A percentile compares a stretch with the other conserved stretches of the same genome.
Conservation (phyloP, 1,140 invertebrate genomes). For the Leptonema lineaticorne region DNA sequence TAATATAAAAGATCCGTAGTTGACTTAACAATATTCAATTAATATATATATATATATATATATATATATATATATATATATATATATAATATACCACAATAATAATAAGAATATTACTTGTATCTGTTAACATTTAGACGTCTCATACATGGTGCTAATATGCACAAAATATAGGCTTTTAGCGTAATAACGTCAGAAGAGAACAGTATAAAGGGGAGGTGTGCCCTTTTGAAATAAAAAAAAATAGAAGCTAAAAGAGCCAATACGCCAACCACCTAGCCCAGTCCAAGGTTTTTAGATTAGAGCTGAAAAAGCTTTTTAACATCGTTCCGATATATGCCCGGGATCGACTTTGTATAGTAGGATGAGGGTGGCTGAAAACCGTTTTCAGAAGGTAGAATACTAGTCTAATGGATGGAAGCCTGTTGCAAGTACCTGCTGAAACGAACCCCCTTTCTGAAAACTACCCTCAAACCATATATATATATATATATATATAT, state of each 20-base stretch:
- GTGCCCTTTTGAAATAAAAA: not conserved
- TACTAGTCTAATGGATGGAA: slow-evolving; percentile 13
- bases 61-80: too few species aligned
- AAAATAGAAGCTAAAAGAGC: slow-evolving; percentile 3
- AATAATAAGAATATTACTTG: too few species aligned
- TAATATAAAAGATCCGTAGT: too few species aligned
- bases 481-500: too few species aligned
- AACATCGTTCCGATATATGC: slow-evolving; percentile 2
- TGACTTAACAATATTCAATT: too few species aligned
- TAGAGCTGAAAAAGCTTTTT: too few species aligned
- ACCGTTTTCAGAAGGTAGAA: not conserved
- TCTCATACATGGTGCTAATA: not conserved
- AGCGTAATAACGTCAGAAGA: slow-evolving; percentile 28
- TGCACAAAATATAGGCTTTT: slow-evolving; percentile 31
- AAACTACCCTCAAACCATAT: not conserved
- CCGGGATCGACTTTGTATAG: too few species aligned
- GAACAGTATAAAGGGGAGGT: too few species aligned
- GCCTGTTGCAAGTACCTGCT: slow-evolving; percentile 11
- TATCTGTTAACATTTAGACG: too few species aligned
- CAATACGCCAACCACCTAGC: not conserved
- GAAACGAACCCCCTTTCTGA: not conserved
- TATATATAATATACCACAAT: too few species aligned
- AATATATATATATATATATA: too few species aligned
- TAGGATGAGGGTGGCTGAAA: not conserved
- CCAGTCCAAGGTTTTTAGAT: not conserved